These are phyloP conservation scores for Schizothorax lantsangensis DNA, from an alignment of 2,797 vertebrate genomes.

Conservation along the genomic window DNA sequence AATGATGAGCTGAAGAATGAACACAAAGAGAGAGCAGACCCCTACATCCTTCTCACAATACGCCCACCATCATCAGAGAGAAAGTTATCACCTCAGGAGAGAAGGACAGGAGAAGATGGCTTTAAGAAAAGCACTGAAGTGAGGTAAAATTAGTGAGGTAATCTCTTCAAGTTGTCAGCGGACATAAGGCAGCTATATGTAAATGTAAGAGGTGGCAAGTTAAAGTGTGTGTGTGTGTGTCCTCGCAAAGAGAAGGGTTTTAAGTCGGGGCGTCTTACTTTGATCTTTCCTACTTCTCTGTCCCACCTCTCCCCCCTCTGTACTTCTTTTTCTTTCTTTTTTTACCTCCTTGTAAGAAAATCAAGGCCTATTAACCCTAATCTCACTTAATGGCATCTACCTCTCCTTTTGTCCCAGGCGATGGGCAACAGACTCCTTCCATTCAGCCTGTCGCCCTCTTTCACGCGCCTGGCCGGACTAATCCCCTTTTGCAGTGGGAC, in stretches of 20 bases:
- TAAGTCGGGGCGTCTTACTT: constrained; percentile 84
- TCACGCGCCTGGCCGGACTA: constrained; percentile 87
- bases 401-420: constrained; percentile 89
- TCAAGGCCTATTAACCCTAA: constrained; percentile 97
- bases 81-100: constrained; percentile 56
- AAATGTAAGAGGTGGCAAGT: constrained; percentile 87
- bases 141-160: constrained; percentile 83
- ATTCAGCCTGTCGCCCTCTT: constrained; percentile 88
- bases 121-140: constrained; percentile 45
- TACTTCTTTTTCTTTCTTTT: constrained; percentile 68
- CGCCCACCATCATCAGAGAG: constrained; percentile 66
- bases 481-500: constrained; percentile 86
- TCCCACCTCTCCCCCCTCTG: constrained; percentile 57
- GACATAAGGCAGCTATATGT: constrained; percentile 98
- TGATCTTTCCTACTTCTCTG: constrained; percentile 86
- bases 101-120: constrained; percentile 35
- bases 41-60: constrained; percentile 65
- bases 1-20: constrained; percentile 76
- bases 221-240: constrained; percentile 47
- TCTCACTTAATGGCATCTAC: constrained; percentile 98
- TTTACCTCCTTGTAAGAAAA: constrained; percentile 87
- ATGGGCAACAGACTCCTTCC: constrained; percentile 93
- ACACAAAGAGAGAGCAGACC: constrained; percentile 76
- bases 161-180: constrained; percentile 78
- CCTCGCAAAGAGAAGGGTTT: constrained; percentile 81